Evolutionary conservation across 2,113 vertebrate genomes (phyloP), one percentile per base, ranked within the genome.

Genomic region (Gavia stellata): DNA sequence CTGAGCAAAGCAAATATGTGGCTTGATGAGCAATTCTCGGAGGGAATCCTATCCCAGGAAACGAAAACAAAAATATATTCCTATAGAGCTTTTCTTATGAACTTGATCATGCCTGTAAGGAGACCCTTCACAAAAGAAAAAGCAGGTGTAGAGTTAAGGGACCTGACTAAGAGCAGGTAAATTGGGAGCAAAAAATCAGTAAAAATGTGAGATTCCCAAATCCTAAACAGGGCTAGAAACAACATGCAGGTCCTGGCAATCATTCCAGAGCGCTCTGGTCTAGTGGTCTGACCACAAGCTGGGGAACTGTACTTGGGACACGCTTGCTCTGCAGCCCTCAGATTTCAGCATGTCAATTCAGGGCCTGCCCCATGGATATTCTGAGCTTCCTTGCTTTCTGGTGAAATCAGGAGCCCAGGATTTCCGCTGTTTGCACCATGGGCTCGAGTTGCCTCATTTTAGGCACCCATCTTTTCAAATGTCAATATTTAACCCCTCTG

Each of bases 1-100:
- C 89, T 92, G 91, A 97, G 86, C 81, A 87, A 96, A 91, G 83
- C 89, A 92, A 81, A 36, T 81, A 67, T 15, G 68, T 67, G 65
- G 56, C 86, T 75, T 67, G 65, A 90, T 74, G 68, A 92, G 84
- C 81, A 89, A 91, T 72, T 91, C 84, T 91, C 61, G 4, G 36
- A 92, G 83, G 65, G 65, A 94, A 89, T 15, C 18, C 78, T 81
- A 90, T 25, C 61, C 49, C 70, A 77, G 83, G 86, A 90, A 94
- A 74, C 11, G 24, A 92, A 93, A 80, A 2, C 62, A 90, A 84
- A 84, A 94, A 84, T n/a, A 7, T 4, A 16, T 38, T 87, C 56
- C 36, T 40, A 31, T 7, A 84, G 47, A 74, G 36, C 5, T 86
- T 92, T 87, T 67, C 70, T 80, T 56, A 36, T 3, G 4, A 75